Evolutionary conservation across 2,797 vertebrate species (phyloP).

Genomic region (Cyclura pinguis): DNA sequence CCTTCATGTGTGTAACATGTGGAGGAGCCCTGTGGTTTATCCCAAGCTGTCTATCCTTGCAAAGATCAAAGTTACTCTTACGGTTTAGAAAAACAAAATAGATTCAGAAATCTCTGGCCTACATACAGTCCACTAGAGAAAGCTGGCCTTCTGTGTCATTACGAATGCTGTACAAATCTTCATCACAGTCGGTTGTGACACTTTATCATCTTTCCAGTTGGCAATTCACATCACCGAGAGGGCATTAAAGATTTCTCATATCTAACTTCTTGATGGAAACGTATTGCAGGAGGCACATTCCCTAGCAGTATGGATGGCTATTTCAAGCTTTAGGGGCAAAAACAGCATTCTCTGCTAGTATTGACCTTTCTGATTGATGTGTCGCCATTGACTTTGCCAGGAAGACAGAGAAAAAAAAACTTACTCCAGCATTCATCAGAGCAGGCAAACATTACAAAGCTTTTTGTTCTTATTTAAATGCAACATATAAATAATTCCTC

Average conservation of each 20-base stretch:
- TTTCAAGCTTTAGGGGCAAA: slow-evolving; percentile 35
- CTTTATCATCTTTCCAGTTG: slow-evolving; percentile 44
- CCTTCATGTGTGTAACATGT: not conserved
- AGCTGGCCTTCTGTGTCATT: not conserved
- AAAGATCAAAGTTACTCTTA: not conserved
- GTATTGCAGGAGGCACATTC: slow-evolving; percentile 26
- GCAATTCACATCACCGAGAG: slow-evolving; percentile 25
- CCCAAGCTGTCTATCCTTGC: too few relatives aligned
- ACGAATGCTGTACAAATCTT: slow-evolving; percentile 26
- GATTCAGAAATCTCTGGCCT: not conserved
- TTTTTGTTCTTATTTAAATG: slow-evolving; percentile 21
- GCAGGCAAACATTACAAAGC: slow-evolving; percentile 10
- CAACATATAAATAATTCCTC: not conserved
- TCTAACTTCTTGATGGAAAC: slow-evolving; percentile 36
- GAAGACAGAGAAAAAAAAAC: not conserved
- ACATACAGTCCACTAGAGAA: not conserved
- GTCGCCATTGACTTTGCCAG: not conserved
- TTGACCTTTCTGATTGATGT: slow-evolving; percentile 21
- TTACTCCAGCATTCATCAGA: not conserved
- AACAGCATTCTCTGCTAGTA: slow-evolving; percentile 37
- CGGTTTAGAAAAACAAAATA: not conserved
- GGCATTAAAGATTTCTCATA: slow-evolving; percentile 41
- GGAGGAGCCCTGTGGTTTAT: not conserved
- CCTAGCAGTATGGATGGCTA: slow-evolving; percentile 5
- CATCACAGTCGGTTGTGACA: not conserved